These are phyloP conservation scores for Tachina fera DNA, from an alignment of 2,888 invertebrate genomes.

Conservation along the genomic window DNA sequence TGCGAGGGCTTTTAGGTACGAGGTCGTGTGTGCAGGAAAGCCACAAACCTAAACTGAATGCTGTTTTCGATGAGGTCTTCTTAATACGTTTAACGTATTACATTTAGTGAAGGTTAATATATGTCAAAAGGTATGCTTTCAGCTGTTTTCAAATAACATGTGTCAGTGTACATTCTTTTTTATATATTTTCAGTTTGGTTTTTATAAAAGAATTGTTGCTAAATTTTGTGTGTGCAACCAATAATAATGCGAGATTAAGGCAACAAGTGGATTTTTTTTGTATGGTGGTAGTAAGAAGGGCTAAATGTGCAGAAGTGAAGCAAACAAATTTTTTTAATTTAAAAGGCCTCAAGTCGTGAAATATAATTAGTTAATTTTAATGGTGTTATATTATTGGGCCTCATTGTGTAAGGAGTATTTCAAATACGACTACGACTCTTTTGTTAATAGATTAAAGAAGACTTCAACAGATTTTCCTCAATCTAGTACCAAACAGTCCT, in stretches of 20 bases:
- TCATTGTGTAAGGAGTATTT: too few species aligned
- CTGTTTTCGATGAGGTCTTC: slow-evolving; percentile 40
- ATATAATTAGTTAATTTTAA: background rate
- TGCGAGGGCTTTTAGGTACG: slow-evolving; percentile 4
- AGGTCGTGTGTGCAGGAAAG: slow-evolving; percentile 9
- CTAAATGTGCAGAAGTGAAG: background rate
- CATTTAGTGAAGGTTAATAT: slow-evolving; percentile 68
- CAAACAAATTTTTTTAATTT: background rate
- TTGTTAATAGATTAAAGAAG: too few species aligned
- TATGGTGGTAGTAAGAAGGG: too few species aligned
- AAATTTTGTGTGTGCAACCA: background rate
- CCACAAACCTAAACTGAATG: slow-evolving; percentile 1
- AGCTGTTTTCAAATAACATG: slow-evolving; percentile 65
- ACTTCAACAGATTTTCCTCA: too few species aligned
- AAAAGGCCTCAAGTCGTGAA: background rate
- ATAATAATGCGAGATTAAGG: background rate
- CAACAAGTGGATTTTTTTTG: slow-evolving; percentile 46
- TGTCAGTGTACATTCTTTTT: slow-evolving; percentile 53
- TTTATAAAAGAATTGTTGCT: background rate
- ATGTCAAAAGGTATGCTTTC: slow-evolving; percentile 70
- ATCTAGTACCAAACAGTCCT: too few species aligned
- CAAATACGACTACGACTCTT: too few species aligned
- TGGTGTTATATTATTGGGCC: too few species aligned
- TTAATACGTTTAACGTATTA: slow-evolving; percentile 48
- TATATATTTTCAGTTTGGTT: background rate